These are phyloP conservation scores for Sicus ferrugineus DNA, from an alignment of 2,888 invertebrate species.

Conservation along the genomic window DNA sequence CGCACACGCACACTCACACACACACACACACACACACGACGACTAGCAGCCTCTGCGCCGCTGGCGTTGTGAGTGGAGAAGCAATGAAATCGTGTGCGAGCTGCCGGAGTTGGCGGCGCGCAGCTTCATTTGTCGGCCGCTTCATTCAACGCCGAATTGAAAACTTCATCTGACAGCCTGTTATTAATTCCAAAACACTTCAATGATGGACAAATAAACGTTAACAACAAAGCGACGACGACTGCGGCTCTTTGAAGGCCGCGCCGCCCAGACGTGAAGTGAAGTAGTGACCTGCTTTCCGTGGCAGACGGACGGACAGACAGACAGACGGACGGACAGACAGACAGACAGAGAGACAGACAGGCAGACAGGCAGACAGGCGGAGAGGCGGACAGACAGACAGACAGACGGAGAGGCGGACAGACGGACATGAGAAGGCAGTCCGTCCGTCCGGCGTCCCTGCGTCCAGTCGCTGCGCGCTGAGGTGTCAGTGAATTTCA, in stretches of 20 bases:
- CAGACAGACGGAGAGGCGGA: too few species aligned
- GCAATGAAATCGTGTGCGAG: too few species aligned
- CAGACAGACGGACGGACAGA: constrained; percentile 7
- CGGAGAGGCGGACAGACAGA: constrained; percentile 4
- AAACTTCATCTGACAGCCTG: constrained; percentile 24
- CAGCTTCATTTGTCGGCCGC: not conserved
- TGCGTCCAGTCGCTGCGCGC: not conserved
- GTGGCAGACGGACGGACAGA: constrained; percentile 10
- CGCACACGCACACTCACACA: constrained; percentile 17
- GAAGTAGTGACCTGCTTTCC: constrained; percentile 30
- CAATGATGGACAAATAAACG: not conserved
- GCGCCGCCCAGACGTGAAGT: constrained; percentile 7
- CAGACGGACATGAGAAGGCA: too few species aligned
- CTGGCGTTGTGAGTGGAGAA: too few species aligned
- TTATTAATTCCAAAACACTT: constrained; percentile 24
- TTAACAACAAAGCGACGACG: constrained; percentile 3
- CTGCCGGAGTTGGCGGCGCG: too few species aligned
- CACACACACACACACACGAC: not conserved
- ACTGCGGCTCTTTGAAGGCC: not conserved
- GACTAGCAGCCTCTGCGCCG: too few species aligned
- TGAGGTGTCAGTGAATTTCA: constrained; percentile 31
- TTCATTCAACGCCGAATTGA: constrained; percentile 3
- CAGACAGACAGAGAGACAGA: too few species aligned
- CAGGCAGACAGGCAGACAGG: not conserved
- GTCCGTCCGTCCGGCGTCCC: not conserved